Percentiles rank a stretch among this genome's conserved stretches.
Conservation (phyloP, 2,797 vertebrate genomes). For the Crenuchus spilurus region DNA sequence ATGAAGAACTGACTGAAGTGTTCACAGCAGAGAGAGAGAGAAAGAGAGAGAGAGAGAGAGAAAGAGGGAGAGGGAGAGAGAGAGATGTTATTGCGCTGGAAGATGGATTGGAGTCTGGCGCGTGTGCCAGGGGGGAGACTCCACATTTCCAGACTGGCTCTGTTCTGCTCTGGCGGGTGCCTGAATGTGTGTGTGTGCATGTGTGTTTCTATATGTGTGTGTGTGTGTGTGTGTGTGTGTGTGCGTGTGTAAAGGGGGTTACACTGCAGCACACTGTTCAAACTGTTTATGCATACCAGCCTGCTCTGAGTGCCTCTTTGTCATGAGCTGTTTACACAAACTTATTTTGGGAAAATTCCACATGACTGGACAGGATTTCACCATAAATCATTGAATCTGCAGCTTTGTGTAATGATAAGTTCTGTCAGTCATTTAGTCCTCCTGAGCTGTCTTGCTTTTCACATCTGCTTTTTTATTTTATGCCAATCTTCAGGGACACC, state of each 20-base stretch:
- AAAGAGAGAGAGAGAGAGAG: constrained; percentile 32
- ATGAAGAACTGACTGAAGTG: constrained; percentile 19
- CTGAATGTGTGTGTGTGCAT: constrained; percentile 31
- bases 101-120: constrained; percentile 83
- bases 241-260: constrained; percentile 67
- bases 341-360: constrained; percentile 99
- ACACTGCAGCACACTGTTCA: constrained; percentile 86
- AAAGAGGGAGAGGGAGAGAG: constrained; percentile 38
- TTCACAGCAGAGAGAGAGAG: constrained; percentile 38
- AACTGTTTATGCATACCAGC: constrained; percentile 89
- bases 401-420: constrained; percentile 87
- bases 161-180: constrained; percentile 53
- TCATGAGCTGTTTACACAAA: constrained; percentile 91
- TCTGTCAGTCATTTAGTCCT: constrained; percentile 77
- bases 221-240: constrained; percentile 31
- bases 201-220: constrained; percentile 35
- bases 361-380: constrained; percentile 85
- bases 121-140: constrained; percentile 83
- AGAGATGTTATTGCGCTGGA: constrained; percentile 75
- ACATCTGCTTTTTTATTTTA: constrained; percentile 26
- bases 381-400: constrained; percentile 92
- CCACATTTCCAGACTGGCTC: constrained; percentile 81
- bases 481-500: constrained; percentile 8
- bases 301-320: constrained; percentile 92
- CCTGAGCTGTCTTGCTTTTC: constrained; percentile 34